These are phyloP conservation scores for Acromyrmex echinatior DNA, from an alignment of 1,140 invertebrate species.

Conservation along the genomic window DNA sequence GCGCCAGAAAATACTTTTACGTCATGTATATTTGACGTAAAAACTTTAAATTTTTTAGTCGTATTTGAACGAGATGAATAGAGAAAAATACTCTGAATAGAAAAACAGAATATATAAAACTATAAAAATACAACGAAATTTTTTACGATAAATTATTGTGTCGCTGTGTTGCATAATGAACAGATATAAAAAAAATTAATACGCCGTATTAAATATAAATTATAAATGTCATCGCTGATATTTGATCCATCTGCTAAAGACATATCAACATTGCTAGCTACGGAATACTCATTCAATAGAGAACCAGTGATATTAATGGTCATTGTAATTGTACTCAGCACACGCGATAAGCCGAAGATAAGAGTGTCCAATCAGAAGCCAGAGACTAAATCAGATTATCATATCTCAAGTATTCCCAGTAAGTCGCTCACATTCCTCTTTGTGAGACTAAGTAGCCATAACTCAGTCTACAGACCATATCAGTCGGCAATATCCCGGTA, in stretches of 20 bases:
- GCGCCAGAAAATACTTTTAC: background rate
- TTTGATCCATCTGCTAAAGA: background rate
- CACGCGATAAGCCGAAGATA: conserved; percentile 67
- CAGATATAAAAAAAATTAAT: background rate
- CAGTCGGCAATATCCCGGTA: conserved; percentile 81
- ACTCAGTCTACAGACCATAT: conserved; percentile 77
- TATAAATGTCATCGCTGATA: background rate
- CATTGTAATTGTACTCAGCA: conserved; percentile 52
- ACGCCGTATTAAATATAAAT: background rate
- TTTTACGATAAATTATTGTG: background rate
- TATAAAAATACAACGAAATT: background rate
- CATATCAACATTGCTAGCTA: background rate
- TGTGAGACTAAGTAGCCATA: conserved; percentile 79
- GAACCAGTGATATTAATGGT: conserved; percentile 37
- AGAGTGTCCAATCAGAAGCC: conserved; percentile 60
- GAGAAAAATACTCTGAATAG: conserved; percentile 14
- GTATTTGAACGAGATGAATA: background rate
- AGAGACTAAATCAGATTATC: conserved; percentile 67
- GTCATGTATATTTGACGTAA: background rate
- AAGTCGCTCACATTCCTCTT: conserved; percentile 72
- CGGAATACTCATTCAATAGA: background rate
- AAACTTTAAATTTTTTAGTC: conserved; percentile 10
- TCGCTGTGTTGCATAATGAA: background rate
- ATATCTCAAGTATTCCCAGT: conserved; percentile 72
- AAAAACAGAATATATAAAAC: background rate